Conservation (phyloP, 2,888 invertebrate genomes). For the Melipona bicolor region DNA sequence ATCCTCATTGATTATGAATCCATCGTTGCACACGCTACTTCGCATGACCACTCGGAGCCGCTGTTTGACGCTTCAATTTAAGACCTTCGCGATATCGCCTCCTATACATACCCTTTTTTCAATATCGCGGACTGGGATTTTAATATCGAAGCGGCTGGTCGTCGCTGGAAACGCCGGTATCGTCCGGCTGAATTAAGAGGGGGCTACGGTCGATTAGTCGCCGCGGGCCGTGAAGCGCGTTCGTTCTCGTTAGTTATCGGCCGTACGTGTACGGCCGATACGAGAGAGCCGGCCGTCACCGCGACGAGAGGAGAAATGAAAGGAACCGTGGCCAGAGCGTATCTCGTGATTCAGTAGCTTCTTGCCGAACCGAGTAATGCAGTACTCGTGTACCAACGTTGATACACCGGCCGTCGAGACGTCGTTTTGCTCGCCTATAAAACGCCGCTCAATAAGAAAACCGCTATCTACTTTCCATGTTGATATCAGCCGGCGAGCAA, state of each 20-base stretch:
- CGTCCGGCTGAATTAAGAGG: slow-evolving; percentile 70
- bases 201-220: slow-evolving; percentile 70
- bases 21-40: not conserved
- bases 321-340: slow-evolving; percentile 59
- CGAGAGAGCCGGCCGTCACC: slow-evolving; percentile 63
- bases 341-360: slow-evolving; percentile 79
- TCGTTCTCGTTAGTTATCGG: slow-evolving; percentile 76
- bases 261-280: slow-evolving; percentile 67
- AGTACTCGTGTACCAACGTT: slow-evolving; percentile 76
- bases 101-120: not conserved
- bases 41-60: not conserved
- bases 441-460: slow-evolving; percentile 72
- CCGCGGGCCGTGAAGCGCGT: slow-evolving; percentile 65
- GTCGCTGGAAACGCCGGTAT: slow-evolving; percentile 37
- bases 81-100: not conserved
- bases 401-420: slow-evolving; percentile 55
- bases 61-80: not conserved
- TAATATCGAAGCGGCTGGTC: slow-evolving; percentile 15
- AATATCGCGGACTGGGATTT: slow-evolving; percentile 39
- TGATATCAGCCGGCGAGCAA: slow-evolving; percentile 56
- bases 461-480: slow-evolving; percentile 70
- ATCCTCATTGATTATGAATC: not conserved
- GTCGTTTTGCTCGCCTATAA: slow-evolving; percentile 63
- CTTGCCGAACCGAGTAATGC: slow-evolving; percentile 77
- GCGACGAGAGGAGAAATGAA: slow-evolving; percentile 64